A percentile compares a stretch with the other conserved stretches of the same genome.
Evolutionary conservation across 2,113 vertebrate genomes (phyloP).

Genomic region (Sceloporus undulatus): DNA sequence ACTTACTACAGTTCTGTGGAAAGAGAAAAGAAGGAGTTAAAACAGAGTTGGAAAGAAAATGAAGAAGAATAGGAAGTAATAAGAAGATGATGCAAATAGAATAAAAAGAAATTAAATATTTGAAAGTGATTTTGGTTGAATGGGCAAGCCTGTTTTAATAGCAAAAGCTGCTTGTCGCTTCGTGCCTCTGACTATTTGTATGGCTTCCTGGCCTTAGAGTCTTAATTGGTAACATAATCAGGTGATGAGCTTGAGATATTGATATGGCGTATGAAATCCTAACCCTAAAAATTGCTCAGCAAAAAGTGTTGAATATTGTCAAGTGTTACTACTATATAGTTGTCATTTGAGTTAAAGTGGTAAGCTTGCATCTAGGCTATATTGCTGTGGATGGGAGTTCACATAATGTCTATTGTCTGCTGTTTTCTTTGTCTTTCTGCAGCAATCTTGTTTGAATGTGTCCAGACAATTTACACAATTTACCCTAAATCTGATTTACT

Average conservation of each 20-base stretch:
- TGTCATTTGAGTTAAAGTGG: too few species aligned
- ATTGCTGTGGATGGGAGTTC: neutral
- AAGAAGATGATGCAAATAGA: too few species aligned
- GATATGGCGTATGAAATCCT: too few species aligned
- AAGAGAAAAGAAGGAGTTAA: too few species aligned
- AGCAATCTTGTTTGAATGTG: slow-evolving; percentile 98
- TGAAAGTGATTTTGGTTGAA: neutral
- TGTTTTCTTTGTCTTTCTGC: slow-evolving; percentile 54
- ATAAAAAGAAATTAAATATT: too few species aligned
- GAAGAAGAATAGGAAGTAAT: too few species aligned
- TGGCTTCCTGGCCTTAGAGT: neutral
- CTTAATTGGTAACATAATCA: too few species aligned
- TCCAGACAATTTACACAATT: slow-evolving; percentile 94
- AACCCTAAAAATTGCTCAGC: too few species aligned
- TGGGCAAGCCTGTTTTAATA: neutral
- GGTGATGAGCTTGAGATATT: too few species aligned
- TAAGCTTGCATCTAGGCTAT: slow-evolving; percentile 1
- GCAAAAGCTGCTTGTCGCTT: neutral
- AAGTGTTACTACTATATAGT: neutral
- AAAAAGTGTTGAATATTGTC: neutral
- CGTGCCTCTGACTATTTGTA: too few species aligned
- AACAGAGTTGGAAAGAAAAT: too few species aligned
- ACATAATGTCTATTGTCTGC: neutral
- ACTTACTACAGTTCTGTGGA: too few species aligned
- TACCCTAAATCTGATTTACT: slow-evolving; percentile 91